A percentile compares a stretch with the other conserved stretches of the same genome.
Evolutionary conservation across 2,113 vertebrate genomes (phyloP).

Genomic region (Sceloporus tristichus): DNA sequence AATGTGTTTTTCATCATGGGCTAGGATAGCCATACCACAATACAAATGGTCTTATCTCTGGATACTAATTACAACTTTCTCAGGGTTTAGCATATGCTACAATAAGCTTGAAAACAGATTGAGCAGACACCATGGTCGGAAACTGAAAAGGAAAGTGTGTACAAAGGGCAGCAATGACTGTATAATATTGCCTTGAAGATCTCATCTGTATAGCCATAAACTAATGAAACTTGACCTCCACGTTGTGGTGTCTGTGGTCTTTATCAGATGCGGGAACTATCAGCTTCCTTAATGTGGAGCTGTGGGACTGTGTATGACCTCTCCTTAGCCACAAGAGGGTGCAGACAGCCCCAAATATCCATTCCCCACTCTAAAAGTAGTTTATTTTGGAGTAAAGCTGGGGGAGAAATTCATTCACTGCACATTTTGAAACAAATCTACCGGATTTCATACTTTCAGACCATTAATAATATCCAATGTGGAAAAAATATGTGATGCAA

Average conservation of each 20-base stretch:
- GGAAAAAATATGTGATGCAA: too few species aligned
- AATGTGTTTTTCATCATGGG: neutral
- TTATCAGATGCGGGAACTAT: neutral
- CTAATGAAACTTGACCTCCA: neutral
- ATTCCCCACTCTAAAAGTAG: neutral
- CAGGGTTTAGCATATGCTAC: neutral
- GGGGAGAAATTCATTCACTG: neutral
- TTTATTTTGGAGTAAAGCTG: neutral
- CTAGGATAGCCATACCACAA: neutral
- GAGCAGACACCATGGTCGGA: neutral
- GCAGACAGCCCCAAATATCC: neutral
- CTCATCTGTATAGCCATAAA: neutral
- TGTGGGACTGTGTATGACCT: neutral
- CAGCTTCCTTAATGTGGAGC: neutral
- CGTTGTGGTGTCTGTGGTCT: neutral
- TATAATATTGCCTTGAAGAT: neutral
- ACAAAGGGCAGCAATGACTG: neutral
- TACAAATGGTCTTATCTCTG: neutral
- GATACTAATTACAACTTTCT: neutral
- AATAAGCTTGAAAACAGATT: neutral
- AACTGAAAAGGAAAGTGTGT: neutral
- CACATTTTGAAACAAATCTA: neutral
- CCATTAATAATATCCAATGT: neutral
- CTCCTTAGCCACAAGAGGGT: conserved; percentile 29
- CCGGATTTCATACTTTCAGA: neutral